Base-by-base conservation (phyloP, 2,888 invertebrate species). In the Tenthredo scrophulariae region DNA sequence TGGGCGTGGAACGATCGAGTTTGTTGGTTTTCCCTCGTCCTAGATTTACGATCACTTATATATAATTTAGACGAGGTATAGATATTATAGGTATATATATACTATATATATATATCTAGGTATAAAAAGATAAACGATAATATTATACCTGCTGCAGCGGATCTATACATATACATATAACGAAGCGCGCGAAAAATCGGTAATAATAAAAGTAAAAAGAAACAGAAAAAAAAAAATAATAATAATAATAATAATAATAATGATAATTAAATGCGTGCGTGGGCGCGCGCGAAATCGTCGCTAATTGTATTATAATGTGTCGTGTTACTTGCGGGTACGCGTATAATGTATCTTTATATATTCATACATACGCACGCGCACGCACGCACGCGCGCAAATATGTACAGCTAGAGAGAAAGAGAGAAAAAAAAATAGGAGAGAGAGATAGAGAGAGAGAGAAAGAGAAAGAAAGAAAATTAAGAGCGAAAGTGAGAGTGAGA, bases 311-410 rank as follows among this genome's bases (percentile, higher is more conserved):
- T 43, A 62, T 62, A 62, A 40, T 62, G 62, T 62, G 62, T 62
- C 62, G 62, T 26, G n/a, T 54, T n/a, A 62, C 62, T 26, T 62
- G 62, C n/a, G 26, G 62, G 62, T 62, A 62, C 46, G 46, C 79
- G 54, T 54, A 54, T 79, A 29, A 58, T 79, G 54, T 79, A 79
- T 79, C 79, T 79, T 79, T 79, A 79, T 79, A 79, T 79, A 79
- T 79, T 79, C 79, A 79, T 79, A 79, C 50, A 79, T n/a, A 86
- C 70, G 72, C 80, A 65, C 67, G 84, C 70, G 80, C 33, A 72
- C 54, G 85, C 46, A 75, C 82, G 37, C 43, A 37, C 18, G 18
- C 26, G 26, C 15, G 43, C 18, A 22, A 26, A n/a, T 26, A 46
- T 40, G 62, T 62, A 62, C 70, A 72, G 70, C 37, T 72, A 72